Base-by-base conservation (phyloP, 2,113 vertebrate species). In the Danio rerio region DNA sequence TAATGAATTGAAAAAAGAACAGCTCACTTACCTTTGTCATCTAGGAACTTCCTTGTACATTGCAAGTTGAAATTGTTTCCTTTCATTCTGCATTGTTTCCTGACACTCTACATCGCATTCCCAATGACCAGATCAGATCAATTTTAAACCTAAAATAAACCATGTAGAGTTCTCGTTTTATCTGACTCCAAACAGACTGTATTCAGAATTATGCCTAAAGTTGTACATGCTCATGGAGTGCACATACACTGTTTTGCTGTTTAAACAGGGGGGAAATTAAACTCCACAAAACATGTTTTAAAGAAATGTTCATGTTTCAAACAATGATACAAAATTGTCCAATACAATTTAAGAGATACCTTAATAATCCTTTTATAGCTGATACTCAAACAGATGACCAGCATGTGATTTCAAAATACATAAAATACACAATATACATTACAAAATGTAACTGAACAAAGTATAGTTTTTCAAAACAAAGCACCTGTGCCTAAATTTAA, bases 321-420 rank as follows among this genome's bases (percentile, higher is more conserved):
- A 78, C 75, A 65, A 13, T 49, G 20, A 18, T 77, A 78, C 78
- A 81, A 78, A 83, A 81, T 75, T 63, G 77, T 74, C 12, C 20
- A 79, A 80, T 21, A 85, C 7, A 49, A 82, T 65, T 72, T 12
- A 84, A 68, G 72, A 9, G 6, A 62, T 84, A 63, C 77, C 83
- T 68, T 55, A 68, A 52, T 79, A 83, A 81, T 43, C 68, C 76
- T 86, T 62, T 89, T 13, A 78, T 42, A 66, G 68, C 88, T 71
- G 86, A 87, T 79, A 83, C 56, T 88, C 59, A 65, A 88, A 89
- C 87, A 87, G 78, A 93, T 91, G 92, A 91, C 92, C 92, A 92
- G 91, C 90, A 93, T 90, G 84, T 88, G 75, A 87, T 87, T 89
- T 91, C n/a, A 9, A 47, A 62, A 62, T 78, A 81, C 79, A 85